Base-by-base conservation (phyloP, 2,113 vertebrate species). In the Podocnemis expansa region DNA sequence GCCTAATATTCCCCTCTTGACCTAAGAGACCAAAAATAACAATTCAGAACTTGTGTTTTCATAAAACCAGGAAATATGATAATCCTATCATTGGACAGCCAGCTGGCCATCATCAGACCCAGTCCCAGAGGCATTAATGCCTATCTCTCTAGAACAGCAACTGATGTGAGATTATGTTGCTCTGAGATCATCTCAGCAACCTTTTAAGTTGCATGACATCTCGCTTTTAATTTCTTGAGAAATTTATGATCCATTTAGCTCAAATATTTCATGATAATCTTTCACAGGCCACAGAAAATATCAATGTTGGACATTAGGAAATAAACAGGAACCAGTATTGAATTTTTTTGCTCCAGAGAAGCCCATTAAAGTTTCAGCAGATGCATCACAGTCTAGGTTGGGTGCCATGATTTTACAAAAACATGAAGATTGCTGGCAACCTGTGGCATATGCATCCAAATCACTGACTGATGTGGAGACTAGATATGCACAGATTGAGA, bases 151-250 rank as follows among this genome's bases (percentile, higher is more conserved):
- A 41, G 52, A 82, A 70, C 63, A 70, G 25, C 25, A 78, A 4
- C 67, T 81, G 31, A 70, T 81, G 5, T 47, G 31, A 84, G 52
- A 82, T 79, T 80, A 73, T 78, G 67, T 2, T 67, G 24, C 56
- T 90, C 13, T 31, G 55, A 81, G 49, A 63, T 87, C 63, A 88
- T 38, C 47, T 60, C 45, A 43, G 67, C 67, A 43, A 5, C 38
- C 51, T 55, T 87, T 87, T n/a, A 82, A 80, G 45, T 4, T 87
- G 31, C 3, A 1, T 29, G 80, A 91, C 54, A 89, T n/a, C 93
- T 83, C 67, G 27, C 12, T 89, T 91, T 56, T 89, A 93, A 85
- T 63, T 92, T 94, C 55, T 31, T 54, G 7, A n/a, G 76, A 95
- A 92, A 85, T 12, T 2, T 0, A 47, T 2, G 2, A 6, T 84